phyloP scores from a whole-genome alignment of 1,140 invertebrate genomes.

The Penaeus vannamei region DNA sequence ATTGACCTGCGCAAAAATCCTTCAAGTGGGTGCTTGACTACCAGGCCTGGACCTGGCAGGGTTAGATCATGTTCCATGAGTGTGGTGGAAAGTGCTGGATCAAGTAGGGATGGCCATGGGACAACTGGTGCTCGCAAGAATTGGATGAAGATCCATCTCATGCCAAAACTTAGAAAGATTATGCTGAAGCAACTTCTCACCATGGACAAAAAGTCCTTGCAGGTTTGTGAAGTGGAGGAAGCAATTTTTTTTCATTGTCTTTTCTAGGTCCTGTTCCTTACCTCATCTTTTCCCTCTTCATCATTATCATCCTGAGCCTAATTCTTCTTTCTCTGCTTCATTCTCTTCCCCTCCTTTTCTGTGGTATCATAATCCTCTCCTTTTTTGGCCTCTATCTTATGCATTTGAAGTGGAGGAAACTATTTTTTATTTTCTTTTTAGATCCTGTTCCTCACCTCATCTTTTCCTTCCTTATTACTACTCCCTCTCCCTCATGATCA shows the following conservation, averaged over 20 bases:
- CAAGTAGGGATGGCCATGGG: background rate
- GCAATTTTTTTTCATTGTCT: background rate
- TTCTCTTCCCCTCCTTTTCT: no score
- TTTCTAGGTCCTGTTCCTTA: no score
- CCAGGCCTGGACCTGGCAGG: conserved; percentile 28
- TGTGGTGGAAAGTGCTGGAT: conserved; percentile 46
- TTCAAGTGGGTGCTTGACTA: background rate
- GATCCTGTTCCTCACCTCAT: no score
- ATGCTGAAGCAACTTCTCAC: conserved; percentile 66
- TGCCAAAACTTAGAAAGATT: conserved; percentile 58
- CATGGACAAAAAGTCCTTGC: conserved; percentile 67
- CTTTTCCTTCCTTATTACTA: no score
- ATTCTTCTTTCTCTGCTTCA: no score
- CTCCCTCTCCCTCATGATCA: no score
- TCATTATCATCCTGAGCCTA: no score
- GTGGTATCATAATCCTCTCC: no score
- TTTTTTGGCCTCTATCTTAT: no score
- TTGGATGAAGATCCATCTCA: conserved; percentile 47
- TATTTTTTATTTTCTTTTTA: background rate
- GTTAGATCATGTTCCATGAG: conserved; percentile 64
- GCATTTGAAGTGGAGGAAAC: background rate
- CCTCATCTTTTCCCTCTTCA: no score
- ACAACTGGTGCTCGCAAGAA: conserved; percentile 2
- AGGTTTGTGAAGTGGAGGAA: conserved; percentile 42
- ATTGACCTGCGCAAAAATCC: conserved; percentile 58